phyloP scores from a whole-genome alignment of 2,113 vertebrate species.

The Corapipo altera region DNA sequence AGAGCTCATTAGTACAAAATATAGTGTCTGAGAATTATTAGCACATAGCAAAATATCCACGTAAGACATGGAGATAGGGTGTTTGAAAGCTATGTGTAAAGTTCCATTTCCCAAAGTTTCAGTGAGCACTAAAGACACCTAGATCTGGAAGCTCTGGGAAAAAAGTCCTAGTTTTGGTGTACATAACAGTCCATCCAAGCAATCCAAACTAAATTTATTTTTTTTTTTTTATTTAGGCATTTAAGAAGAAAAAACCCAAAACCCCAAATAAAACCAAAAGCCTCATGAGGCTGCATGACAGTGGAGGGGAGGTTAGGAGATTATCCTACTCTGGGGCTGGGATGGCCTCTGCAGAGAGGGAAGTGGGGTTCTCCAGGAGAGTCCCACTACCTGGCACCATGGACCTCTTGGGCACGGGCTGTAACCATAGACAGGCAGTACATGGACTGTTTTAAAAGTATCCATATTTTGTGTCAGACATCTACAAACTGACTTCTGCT shows the following conservation, averaged over 20 bases:
- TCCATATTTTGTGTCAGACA: not conserved
- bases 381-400: not conserved
- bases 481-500: not conserved
- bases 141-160: not conserved
- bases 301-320: not conserved
- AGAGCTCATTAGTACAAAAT: slow-evolving; percentile 10
- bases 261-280: not conserved
- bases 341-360: not conserved
- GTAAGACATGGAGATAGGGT: not conserved
- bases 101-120: not conserved
- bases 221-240: not conserved
- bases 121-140: not conserved
- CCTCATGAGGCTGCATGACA: not conserved
- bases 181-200: not conserved
- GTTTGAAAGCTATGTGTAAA: not conserved
- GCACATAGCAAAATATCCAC: not conserved
- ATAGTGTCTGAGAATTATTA: not conserved
- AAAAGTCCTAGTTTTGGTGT: not conserved
- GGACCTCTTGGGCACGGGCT: not conserved
- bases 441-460: not conserved
- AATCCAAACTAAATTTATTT: not conserved
- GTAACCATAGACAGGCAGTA: not conserved
- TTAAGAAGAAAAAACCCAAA: not conserved
- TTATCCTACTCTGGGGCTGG: not conserved
- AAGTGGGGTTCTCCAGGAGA: not conserved